Evolutionary conservation across 1,140 invertebrate species (phyloP).

Genomic region (Sitobion miscanthi): DNA sequence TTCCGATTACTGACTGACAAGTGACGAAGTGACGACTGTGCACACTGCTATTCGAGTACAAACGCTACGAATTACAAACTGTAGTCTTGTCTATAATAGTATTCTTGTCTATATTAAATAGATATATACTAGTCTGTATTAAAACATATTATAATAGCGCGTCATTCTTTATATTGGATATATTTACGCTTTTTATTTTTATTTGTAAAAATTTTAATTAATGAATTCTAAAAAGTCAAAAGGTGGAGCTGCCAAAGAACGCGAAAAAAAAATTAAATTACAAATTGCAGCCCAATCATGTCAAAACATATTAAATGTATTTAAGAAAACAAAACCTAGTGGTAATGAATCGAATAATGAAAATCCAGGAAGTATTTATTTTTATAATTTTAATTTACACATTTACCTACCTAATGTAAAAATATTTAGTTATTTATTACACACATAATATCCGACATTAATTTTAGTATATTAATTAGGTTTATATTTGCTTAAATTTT

Average conservation of each 20-base stretch:
- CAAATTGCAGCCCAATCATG: neutral
- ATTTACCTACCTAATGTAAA: neutral
- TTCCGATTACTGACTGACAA: no score
- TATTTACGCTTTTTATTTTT: no score
- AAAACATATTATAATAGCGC: no score
- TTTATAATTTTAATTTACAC: neutral
- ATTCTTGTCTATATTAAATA: no score
- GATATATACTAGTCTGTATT: no score
- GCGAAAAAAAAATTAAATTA: neutral
- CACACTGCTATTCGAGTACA: no score
- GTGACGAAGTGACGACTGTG: no score
- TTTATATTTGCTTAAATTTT: neutral
- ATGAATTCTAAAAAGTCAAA: neutral
- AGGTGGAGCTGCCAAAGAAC: constrained; percentile 21
- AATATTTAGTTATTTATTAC: constrained; percentile 5
- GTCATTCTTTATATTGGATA: no score
- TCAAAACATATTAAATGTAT: neutral
- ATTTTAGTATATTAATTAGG: neutral
- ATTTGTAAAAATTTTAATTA: no score
- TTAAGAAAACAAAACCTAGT: no score
- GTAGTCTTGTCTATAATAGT: no score
- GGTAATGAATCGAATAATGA: neutral
- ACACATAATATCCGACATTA: neutral
- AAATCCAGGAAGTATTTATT: neutral
- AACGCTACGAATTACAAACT: no score